Evolutionary conservation across 2,797 vertebrate genomes (phyloP).

Genomic region (Percopsis omiscomaycus): DNA sequence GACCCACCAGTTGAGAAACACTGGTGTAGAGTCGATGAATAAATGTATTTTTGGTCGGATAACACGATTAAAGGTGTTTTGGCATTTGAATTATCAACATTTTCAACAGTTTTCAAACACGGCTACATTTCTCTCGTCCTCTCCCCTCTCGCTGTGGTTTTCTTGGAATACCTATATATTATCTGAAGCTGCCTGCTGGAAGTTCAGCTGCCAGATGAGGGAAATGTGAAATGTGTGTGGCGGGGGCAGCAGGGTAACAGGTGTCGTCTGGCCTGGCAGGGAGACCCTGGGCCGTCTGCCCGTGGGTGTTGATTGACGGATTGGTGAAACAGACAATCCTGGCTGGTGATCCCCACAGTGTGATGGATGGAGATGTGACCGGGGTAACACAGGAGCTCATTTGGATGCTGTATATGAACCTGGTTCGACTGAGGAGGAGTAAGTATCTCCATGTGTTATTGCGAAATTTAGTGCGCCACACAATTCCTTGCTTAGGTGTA

Average conservation of each 20-base stretch:
- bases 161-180: no score
- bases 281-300: slow-evolving; percentile 30
- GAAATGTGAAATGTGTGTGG: neutral
- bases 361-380: slow-evolving; percentile 65
- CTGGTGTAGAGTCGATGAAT: no score
- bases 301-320: slow-evolving; percentile 63
- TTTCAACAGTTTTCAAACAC: no score
- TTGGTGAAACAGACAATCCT: slow-evolving; percentile 46
- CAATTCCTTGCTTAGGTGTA: neutral
- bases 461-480: no score
- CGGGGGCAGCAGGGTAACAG: slow-evolving; percentile 45
- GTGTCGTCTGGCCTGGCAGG: slow-evolving; percentile 54
- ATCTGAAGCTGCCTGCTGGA: no score
- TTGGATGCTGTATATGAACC: slow-evolving; percentile 52
- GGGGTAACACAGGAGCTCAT: slow-evolving; percentile 38
- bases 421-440: slow-evolving; percentile 35
- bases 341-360: slow-evolving; percentile 48
- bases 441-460: neutral
- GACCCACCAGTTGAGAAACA: no score
- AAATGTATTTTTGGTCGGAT: no score
- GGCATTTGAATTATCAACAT: no score
- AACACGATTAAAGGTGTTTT: no score
- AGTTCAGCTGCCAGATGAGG: no score
- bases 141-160: no score
- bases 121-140: no score